Evolutionary conservation across 1,140 invertebrate genomes (phyloP), one percentile per base, ranked within the genome.

Genomic region (Drosophila nigromelanica): DNA sequence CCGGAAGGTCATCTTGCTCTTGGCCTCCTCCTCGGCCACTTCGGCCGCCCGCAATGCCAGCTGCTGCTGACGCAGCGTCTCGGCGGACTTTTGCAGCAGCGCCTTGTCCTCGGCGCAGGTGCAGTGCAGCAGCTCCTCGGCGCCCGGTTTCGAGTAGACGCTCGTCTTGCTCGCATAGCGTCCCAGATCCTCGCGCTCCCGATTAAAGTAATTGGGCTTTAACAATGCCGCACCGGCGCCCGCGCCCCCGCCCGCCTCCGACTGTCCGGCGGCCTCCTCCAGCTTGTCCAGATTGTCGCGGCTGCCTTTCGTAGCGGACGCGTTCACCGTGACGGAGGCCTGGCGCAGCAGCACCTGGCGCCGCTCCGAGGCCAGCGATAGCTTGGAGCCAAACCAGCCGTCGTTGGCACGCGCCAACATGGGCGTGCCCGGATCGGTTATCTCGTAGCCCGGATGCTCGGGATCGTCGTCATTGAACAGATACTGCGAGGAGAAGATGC

Each of bases 361-460:
- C 92, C 45, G 93, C 92, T 79, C 94, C 92, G 39, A 93, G 92
- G 51, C 81, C 93, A 91, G 55, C 0, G 92, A 93, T 1, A 90
- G 11, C 52, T 90, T 91, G 0, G 92, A 93, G 43, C 92, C 92
- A 51, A 93, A 95, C 92, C 94, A 95, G 4, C 94, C 95, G 74
- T 95, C 95, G 70, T 95, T 95, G 8, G 94, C 93, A 48, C 92
- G 89, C 2, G 94, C 92, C 93, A 95, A 93, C 94, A 95, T 95
- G 1, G 94, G 94, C 6, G 94, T 92, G 47, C 93, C 94, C 4
- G 94, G 93, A 60, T 94, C 94, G 2, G 93, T 94, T 27, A 95
- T 94, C 92, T 95, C 95, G 77, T 94, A 94, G 37, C 94, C 94
- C n/a, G 93, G 90, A 39, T 93, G 92, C 27, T 93, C 90, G 12